These are phyloP conservation scores for Cenopis cana DNA, from an alignment of 2,888 invertebrate species.

Conservation along the genomic window DNA sequence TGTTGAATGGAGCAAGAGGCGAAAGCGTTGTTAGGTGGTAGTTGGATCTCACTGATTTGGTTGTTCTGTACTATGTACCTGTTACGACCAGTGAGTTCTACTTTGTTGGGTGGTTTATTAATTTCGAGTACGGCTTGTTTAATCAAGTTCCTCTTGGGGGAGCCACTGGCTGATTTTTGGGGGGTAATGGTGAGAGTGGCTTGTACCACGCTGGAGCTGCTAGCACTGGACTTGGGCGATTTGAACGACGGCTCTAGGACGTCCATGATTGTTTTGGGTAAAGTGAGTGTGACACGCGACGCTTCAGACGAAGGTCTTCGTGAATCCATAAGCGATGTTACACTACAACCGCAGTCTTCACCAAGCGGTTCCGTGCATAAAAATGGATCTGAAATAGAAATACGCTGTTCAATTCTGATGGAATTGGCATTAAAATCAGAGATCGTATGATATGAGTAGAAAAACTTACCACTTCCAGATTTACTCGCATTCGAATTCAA, in stretches of 20 bases:
- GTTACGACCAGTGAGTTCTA: slow-evolving; percentile 79
- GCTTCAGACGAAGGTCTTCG: slow-evolving; percentile 85
- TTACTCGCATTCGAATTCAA: slow-evolving; percentile 78
- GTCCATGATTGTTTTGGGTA: slow-evolving; percentile 81
- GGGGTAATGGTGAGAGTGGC: slow-evolving; percentile 88
- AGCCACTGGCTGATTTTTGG: slow-evolving; percentile 77
- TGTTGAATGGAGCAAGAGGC: slow-evolving; percentile 76
- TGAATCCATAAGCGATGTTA: slow-evolving; percentile 87
- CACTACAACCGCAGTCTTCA: slow-evolving; percentile 89
- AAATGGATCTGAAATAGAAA: slow-evolving; percentile 80
- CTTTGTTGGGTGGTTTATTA: slow-evolving; percentile 73
- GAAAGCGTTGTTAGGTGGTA: slow-evolving; percentile 75
- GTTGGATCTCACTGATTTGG: slow-evolving; percentile 82
- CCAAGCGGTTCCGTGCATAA: slow-evolving; percentile 79
- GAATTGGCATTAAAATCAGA: neutral
- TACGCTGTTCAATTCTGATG: neutral
- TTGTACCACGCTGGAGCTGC: slow-evolving; percentile 84
- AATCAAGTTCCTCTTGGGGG: slow-evolving; percentile 77
- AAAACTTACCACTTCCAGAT: slow-evolving; percentile 87
- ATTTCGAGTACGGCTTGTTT: slow-evolving; percentile 78
- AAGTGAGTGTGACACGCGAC: slow-evolving; percentile 82
- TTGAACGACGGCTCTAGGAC: slow-evolving; percentile 85
- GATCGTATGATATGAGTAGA: slow-evolving; percentile 5
- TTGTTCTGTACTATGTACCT: slow-evolving; percentile 83
- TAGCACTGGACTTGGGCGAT: slow-evolving; percentile 77